These are phyloP conservation scores for Philopotamus ludificatus DNA, from an alignment of 1,140 invertebrate genomes.

Conservation along the genomic window DNA sequence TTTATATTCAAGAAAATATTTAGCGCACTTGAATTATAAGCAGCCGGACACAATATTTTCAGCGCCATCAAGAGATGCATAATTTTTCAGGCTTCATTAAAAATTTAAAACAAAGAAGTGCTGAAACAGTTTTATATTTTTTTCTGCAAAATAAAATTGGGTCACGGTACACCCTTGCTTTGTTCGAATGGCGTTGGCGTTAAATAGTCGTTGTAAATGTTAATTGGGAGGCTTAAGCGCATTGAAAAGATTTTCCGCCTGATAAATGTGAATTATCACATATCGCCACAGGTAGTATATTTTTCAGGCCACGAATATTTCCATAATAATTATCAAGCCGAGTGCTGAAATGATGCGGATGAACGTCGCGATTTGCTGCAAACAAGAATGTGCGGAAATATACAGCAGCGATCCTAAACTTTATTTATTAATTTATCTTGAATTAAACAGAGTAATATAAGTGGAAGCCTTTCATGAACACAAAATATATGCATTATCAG, in stretches of 20 bases:
- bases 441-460: background rate
- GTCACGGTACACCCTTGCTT: constrained; percentile 9
- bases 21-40: constrained; percentile 12
- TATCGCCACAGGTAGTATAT: too few species aligned
- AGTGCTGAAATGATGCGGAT: background rate
- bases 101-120: background rate
- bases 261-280: too few species aligned
- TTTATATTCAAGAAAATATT: too few species aligned
- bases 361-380: background rate
- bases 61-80: too few species aligned
- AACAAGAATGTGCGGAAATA: background rate
- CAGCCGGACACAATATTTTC: too few species aligned
- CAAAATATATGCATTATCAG: background rate
- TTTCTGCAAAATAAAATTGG: too few species aligned
- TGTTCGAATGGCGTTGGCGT: constrained; percentile 4
- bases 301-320: too few species aligned
- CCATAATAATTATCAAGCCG: constrained; percentile 9
- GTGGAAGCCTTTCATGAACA: background rate
- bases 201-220: constrained; percentile 3
- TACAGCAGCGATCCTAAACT: background rate
- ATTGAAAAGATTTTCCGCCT: too few species aligned
- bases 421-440: constrained; percentile 9
- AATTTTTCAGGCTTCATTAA: too few species aligned
- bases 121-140: too few species aligned
- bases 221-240: constrained; percentile 2